phyloP scores from a whole-genome alignment of 2,113 vertebrate genomes.

The Procapra przewalskii region DNA sequence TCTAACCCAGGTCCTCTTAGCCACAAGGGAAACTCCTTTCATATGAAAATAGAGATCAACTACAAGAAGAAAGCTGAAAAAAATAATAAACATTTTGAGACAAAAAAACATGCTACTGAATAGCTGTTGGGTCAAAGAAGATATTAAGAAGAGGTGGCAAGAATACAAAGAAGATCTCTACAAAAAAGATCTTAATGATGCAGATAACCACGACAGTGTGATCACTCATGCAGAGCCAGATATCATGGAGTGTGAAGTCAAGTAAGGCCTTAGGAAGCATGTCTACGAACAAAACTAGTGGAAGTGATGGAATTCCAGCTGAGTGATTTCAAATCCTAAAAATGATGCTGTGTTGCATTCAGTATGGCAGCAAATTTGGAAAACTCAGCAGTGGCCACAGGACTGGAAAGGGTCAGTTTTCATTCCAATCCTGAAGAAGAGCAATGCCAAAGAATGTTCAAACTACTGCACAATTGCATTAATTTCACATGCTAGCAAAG shows the following conservation, averaged over 20 bases:
- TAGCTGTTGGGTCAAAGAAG: background rate
- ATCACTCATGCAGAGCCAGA: background rate
- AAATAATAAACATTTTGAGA: background rate
- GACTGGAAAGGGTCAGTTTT: background rate
- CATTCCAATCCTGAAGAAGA: background rate
- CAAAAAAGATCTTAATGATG: background rate
- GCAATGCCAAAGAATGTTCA: background rate
- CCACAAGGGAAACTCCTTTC: background rate
- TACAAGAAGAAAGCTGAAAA: background rate
- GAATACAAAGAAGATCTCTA: background rate
- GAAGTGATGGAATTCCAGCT: background rate
- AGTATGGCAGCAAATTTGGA: background rate
- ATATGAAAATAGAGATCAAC: background rate
- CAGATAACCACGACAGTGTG: background rate
- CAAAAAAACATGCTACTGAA: background rate
- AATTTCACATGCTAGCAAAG: background rate
- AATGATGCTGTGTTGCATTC: background rate
- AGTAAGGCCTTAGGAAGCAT: background rate
- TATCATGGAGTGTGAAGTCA: background rate
- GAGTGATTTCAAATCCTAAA: background rate
- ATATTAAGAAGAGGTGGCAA: background rate
- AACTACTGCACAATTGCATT: background rate
- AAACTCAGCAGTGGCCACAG: background rate
- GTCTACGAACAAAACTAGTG: background rate
- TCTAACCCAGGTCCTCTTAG: background rate